These are phyloP conservation scores for Tethya wilhelma DNA, from an alignment of 37 sponge, comb jelly and placozoan genomes.

Conservation along the genomic window DNA sequence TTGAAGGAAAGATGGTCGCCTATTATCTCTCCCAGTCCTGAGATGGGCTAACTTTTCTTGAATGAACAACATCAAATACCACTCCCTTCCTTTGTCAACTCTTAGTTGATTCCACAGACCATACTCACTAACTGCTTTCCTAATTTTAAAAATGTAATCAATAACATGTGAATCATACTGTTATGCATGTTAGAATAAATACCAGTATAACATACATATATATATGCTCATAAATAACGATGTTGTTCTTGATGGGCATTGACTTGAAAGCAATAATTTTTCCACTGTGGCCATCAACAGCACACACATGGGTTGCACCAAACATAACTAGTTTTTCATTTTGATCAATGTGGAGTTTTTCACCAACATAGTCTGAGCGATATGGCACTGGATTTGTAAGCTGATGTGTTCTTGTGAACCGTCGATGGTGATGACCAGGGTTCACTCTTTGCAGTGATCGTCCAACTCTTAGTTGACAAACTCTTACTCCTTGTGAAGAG, in stretches of 20 bases:
- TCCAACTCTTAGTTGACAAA: slow-evolving; percentile 19
- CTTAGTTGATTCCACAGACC: slow-evolving; percentile 58
- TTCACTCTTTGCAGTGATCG: slow-evolving; percentile 19
- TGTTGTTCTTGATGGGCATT: slow-evolving; percentile 69
- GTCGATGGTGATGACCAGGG: slow-evolving; percentile 25
- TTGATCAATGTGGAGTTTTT: slow-evolving; percentile 75
- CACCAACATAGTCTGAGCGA: slow-evolving; percentile 56
- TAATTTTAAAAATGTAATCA: not conserved
- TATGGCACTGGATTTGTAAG: slow-evolving; percentile 60
- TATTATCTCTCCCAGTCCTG: not conserved
- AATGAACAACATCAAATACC: slow-evolving; percentile 8
- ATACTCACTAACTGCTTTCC: slow-evolving; percentile 10
- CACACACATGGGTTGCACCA: no score
- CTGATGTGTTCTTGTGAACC: slow-evolving; percentile 1
- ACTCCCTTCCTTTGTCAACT: slow-evolving; percentile 39
- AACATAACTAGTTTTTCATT: slow-evolving; percentile 44
- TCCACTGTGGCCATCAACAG: slow-evolving; percentile 53
- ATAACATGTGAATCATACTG: not conserved
- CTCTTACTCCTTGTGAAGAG: slow-evolving; percentile 15
- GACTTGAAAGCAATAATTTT: slow-evolving; percentile 30
- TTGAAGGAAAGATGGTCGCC: slow-evolving; percentile 11
- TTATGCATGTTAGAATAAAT: not conserved
- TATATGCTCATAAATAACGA: slow-evolving; percentile 53
- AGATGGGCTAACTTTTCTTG: not conserved
- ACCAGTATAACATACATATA: slow-evolving; percentile 19